Conservation (phyloP, 2,797 vertebrate genomes). For the Pitangus sulphuratus region DNA sequence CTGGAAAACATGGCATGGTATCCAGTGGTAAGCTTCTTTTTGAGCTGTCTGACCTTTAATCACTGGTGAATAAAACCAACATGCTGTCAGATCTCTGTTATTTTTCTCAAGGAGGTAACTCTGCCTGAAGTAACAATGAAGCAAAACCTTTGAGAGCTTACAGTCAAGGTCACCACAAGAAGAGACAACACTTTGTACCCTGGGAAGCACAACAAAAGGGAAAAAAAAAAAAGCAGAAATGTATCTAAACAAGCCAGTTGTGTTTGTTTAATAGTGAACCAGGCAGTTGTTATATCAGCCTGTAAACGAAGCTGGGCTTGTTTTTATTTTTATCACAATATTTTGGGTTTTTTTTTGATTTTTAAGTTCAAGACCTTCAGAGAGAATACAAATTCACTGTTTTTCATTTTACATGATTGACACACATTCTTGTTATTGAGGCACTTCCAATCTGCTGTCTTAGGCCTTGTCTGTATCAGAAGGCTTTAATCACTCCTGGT, state of each 20-base stretch:
- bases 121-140: conserved; percentile 3
- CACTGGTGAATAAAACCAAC: conserved; percentile 19
- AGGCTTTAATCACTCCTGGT: background rate
- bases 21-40: background rate
- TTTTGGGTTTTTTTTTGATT: background rate
- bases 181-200: background rate
- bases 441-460: background rate
- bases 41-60: conserved; percentile 54
- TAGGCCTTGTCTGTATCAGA: background rate
- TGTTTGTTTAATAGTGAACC: background rate
- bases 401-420: background rate
- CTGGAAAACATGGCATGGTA: background rate
- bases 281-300: background rate
- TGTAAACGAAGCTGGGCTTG: background rate
- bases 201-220: background rate
- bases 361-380: background rate
- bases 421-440: background rate
- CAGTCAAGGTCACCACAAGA: conserved; percentile 20
- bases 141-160: conserved; percentile 21
- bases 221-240: background rate
- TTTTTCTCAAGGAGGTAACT: conserved; percentile 7
- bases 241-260: background rate
- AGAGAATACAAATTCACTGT: background rate
- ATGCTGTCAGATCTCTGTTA: background rate
- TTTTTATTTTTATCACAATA: background rate